These are phyloP conservation scores for Anser brachyrhynchus DNA, from an alignment of 2,113 vertebrate species.

Conservation along the genomic window DNA sequence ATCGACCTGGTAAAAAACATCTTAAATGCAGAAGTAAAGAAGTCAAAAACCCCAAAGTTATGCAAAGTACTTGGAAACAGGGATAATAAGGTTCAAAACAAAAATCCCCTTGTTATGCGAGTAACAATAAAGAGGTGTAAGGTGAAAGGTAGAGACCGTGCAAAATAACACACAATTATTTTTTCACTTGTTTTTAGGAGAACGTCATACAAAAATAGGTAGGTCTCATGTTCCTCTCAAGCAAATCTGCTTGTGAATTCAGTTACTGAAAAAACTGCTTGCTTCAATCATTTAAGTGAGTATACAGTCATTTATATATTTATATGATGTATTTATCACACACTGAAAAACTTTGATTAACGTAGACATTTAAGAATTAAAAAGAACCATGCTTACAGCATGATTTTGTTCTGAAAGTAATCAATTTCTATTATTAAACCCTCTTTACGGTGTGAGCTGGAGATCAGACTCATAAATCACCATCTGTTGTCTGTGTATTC, in stretches of 20 bases:
- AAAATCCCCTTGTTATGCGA: accelerated
- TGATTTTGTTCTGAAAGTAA: background rate
- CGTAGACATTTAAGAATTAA: background rate
- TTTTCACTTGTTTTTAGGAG: background rate
- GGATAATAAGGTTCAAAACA: accelerated
- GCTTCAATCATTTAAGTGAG: background rate
- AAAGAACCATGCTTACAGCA: background rate
- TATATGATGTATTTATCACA: background rate
- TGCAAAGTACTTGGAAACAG: too few relatives aligned
- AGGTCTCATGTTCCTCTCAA: accelerated
- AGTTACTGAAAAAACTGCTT: background rate
- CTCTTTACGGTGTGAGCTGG: background rate
- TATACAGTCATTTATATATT: background rate
- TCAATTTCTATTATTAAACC: background rate
- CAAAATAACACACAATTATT: accelerated
- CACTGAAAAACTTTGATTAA: background rate
- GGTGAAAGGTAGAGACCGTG: accelerated
- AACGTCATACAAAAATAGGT: background rate
- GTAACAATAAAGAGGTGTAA: background rate
- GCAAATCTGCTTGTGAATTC: too few relatives aligned
- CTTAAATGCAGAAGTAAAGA: background rate
- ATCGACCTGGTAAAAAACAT: background rate
- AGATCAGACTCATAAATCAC: accelerated
- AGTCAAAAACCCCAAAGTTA: background rate
- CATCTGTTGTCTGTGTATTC: accelerated